Conservation (phyloP, 92 coral and sea anemone genomes). For the Heliopora coerulea region DNA sequence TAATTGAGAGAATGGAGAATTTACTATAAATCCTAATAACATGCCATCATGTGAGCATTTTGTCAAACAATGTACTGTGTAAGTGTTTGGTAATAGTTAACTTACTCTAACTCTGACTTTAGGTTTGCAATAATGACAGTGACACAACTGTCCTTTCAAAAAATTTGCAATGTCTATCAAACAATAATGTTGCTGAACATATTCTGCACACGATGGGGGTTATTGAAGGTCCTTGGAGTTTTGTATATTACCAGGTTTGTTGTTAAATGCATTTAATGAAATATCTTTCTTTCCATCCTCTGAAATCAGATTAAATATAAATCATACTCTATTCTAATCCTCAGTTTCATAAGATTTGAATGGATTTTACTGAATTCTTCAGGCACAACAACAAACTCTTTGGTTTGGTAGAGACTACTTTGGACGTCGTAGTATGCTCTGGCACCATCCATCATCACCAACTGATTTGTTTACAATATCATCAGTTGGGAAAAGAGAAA, state of each 20-base stretch:
- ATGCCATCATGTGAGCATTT: too few species aligned
- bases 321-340: too few species aligned
- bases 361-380: too few species aligned
- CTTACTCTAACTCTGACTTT: background rate
- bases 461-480: conserved; percentile 63
- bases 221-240: conserved; percentile 93
- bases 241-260: conserved; percentile 85
- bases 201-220: conserved; percentile 60
- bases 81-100: too few species aligned
- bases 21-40: too few species aligned
- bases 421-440: conserved; percentile 91
- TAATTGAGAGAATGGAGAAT: too few species aligned
- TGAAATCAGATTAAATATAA: too few species aligned
- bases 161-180: conserved; percentile 23
- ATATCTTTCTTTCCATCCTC: background rate
- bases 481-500: conserved; percentile 66
- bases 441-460: conserved; percentile 81
- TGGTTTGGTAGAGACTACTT: conserved; percentile 99
- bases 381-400: conserved; percentile 60
- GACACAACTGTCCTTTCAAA: conserved; percentile 57
- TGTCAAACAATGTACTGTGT: too few species aligned
- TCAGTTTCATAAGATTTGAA: too few species aligned
- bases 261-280: background rate
- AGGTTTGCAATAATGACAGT: conserved; percentile 62
- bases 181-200: conserved; percentile 41